These are phyloP conservation scores for Troilus luridus DNA, from an alignment of 2,888 invertebrate genomes.

Conservation along the genomic window DNA sequence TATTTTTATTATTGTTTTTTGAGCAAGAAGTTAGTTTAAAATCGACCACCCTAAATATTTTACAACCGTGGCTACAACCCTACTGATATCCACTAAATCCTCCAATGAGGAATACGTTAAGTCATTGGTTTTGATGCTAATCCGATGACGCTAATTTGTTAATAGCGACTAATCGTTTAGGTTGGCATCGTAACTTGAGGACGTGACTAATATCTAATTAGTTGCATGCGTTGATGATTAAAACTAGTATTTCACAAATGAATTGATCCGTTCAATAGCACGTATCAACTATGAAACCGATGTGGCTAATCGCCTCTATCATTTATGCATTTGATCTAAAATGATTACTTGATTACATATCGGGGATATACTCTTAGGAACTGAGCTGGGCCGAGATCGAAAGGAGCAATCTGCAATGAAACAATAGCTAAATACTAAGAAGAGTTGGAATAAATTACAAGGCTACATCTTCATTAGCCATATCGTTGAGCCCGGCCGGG, in stretches of 20 bases:
- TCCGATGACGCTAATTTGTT: too few relatives aligned
- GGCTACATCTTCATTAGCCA: constrained; percentile 46
- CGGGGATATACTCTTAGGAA: neutral
- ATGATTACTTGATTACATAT: neutral
- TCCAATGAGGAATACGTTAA: too few relatives aligned
- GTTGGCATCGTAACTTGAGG: too few relatives aligned
- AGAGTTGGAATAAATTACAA: constrained; percentile 13
- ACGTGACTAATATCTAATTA: too few relatives aligned
- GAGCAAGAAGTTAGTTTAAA: too few relatives aligned
- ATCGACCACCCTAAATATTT: too few relatives aligned
- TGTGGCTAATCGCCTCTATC: neutral
- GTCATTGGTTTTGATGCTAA: too few relatives aligned
- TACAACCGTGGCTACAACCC: too few relatives aligned
- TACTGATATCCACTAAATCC: too few relatives aligned
- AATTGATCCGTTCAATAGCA: neutral
- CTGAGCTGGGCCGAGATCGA: neutral
- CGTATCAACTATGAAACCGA: neutral
- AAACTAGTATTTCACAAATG: neutral
- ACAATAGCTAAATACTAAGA: neutral
- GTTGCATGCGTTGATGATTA: too few relatives aligned
- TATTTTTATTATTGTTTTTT: too few relatives aligned
- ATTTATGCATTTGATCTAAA: neutral
- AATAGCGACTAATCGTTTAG: too few relatives aligned
- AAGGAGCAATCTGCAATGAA: constrained; percentile 9
- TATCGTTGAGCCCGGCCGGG: neutral